Evolutionary conservation across 2,888 invertebrate species (phyloP).

Genomic region (Drosophila multiciliata): DNA sequence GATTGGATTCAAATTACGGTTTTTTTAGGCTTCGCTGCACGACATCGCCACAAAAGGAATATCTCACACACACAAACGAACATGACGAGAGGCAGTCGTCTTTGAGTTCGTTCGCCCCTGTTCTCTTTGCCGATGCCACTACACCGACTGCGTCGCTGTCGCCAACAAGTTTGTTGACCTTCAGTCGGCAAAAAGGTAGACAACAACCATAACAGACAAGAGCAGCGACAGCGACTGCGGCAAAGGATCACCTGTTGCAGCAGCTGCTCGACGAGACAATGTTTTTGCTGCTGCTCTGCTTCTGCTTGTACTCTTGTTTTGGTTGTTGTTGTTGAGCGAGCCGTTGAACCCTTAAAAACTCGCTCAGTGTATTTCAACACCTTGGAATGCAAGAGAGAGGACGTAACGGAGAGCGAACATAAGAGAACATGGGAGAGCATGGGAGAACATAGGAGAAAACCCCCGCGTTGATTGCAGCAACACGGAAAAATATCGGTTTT

Average conservation of each 20-base stretch:
- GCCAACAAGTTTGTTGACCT: constrained; percentile 79
- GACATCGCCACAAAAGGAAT: constrained; percentile 53
- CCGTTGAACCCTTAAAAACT: constrained; percentile 52
- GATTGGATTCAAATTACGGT: constrained; percentile 80
- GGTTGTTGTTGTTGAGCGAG: constrained; percentile 24
- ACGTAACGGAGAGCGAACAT: background rate
- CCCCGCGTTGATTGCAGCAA: constrained; percentile 52
- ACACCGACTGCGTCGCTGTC: constrained; percentile 50
- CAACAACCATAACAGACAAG: constrained; percentile 22
- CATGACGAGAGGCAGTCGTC: constrained; percentile 9
- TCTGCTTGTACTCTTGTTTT: background rate
- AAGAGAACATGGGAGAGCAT: background rate
- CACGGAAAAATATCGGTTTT: constrained; percentile 13
- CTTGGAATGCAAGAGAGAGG: background rate
- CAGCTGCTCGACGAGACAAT: constrained; percentile 66
- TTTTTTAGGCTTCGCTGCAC: constrained; percentile 77
- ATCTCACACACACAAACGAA: constrained; percentile 17
- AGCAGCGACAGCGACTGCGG: constrained; percentile 30
- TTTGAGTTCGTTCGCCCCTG: constrained; percentile 67
- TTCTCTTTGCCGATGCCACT: constrained; percentile 13
- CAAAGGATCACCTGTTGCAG: constrained; percentile 79
- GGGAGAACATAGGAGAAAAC: constrained; percentile 13
- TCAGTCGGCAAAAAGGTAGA: constrained; percentile 59
- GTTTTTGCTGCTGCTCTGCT: background rate
- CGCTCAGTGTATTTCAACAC: constrained; percentile 31